Evolutionary conservation across 2,888 invertebrate species (phyloP).

Genomic region (Synergus umbraculus): DNA sequence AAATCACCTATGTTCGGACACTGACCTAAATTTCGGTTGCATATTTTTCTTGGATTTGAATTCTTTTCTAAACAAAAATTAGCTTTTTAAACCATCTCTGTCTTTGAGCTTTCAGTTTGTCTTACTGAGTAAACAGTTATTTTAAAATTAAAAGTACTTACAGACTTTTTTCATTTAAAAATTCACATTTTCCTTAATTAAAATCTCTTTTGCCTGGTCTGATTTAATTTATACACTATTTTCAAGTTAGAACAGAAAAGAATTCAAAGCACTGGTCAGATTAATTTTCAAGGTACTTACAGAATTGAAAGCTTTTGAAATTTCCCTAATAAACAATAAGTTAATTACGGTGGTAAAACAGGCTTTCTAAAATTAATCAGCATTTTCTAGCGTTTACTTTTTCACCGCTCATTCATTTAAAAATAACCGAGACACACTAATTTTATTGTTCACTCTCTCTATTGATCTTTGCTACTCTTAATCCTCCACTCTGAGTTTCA

Average conservation of each 20-base stretch:
- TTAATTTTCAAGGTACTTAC: no score
- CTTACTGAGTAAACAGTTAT: neutral
- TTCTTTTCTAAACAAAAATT: no score
- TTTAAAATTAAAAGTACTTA: neutral
- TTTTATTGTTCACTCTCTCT: neutral
- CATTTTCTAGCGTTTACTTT: neutral
- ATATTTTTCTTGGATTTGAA: no score
- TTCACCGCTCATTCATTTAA: neutral
- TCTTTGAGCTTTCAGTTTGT: neutral
- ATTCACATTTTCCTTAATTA: no score
- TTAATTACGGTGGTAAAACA: neutral
- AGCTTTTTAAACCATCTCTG: no score
- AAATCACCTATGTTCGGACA: no score
- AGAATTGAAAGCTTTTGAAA: no score
- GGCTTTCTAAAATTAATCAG: neutral
- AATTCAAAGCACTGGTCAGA: no score
- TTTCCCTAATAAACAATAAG: neutral
- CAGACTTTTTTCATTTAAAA: neutral
- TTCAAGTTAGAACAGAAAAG: no score
- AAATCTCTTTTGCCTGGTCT: no score
- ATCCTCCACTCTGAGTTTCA: neutral
- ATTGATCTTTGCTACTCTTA: neutral
- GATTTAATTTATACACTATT: no score
- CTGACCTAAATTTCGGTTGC: no score
- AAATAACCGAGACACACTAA: neutral